Evolutionary conservation across 1,140 invertebrate species (phyloP), one percentile per base, ranked within the genome.

Genomic region (Cyphomyrmex costatus): DNA sequence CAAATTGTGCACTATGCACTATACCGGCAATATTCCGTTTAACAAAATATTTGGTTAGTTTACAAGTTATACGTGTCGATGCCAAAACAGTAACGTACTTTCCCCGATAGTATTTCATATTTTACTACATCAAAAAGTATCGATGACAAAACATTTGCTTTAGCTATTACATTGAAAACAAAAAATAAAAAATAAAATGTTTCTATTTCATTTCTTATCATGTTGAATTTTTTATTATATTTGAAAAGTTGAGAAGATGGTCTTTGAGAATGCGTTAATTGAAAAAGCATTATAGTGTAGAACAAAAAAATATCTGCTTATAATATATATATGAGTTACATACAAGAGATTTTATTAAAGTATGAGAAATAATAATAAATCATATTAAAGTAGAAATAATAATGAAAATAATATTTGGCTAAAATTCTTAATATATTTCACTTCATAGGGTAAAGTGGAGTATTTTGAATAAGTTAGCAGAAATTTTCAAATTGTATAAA

Each of bases 11-110:
- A n/a, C 51, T n/a, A 63, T 0, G 21, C 42, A 36, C 6, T 30
- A 73, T 3, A 42, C 5, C 4, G 3, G 16, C 16, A 58, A 71
- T 68, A 66, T 71, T 7, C 33, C 8, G 12, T 73, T 73, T 24
- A 82, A 73, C 68, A 58, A 82, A 73, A 82, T 82, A 46, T 82
- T 46, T 30, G 51, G 21, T 46, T 24, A 60, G 14, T 73, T 82
- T 33, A 82, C 12, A 14, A 19, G 7, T 21, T 73, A 33, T 46
- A 27, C 1, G 19, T 33, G 53, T 65, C 60, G 33, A 21, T 73
- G 24, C 7, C 36, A 60, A 82, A 73, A 60, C 14, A 12, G 5
- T 33, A 60, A 60, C 36, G 8, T 33, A 19, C 36, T 70, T 33
- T 82, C 1, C 46, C 1, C 21, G 24, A 49, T 82, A 5, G 53